These are phyloP conservation scores for Syrrhaptes paradoxus DNA, from an alignment of 2,113 vertebrate species.

Conservation along the genomic window DNA sequence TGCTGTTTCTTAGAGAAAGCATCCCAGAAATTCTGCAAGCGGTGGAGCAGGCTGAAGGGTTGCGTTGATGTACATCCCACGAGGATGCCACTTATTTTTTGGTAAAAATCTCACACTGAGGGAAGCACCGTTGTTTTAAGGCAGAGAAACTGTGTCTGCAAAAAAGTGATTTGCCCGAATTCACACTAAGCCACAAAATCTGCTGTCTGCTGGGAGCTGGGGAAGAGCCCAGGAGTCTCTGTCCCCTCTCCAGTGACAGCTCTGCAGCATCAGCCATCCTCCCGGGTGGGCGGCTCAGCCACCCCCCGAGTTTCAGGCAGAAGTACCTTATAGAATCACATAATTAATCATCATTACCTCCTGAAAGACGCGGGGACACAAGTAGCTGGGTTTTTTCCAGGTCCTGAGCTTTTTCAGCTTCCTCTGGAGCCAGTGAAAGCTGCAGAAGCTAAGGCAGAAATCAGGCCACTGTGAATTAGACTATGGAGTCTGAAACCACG, in stretches of 20 bases:
- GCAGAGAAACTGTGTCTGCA: neutral
- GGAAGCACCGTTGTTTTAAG: neutral
- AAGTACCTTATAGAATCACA: neutral
- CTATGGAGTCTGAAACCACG: neutral
- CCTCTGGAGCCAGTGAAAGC: neutral
- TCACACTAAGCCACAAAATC: neutral
- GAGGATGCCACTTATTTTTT: neutral
- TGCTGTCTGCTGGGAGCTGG: neutral
- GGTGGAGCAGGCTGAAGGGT: neutral
- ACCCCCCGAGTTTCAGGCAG: neutral
- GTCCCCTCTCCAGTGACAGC: neutral
- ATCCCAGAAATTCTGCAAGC: neutral
- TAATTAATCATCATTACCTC: too few relatives aligned
- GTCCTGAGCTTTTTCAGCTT: neutral
- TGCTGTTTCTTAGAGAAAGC: neutral
- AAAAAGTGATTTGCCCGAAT: rapidly evolving
- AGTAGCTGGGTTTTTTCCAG: neutral
- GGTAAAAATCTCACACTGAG: neutral
- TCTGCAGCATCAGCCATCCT: too few relatives aligned
- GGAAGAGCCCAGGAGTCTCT: neutral
- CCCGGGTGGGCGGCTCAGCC: too few relatives aligned
- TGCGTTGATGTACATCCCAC: neutral
- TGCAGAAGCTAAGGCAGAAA: neutral
- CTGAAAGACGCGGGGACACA: neutral
- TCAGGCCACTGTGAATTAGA: neutral